Conservation (phyloP, 2,888 invertebrate genomes). For the Aphodius granarius region DNA sequence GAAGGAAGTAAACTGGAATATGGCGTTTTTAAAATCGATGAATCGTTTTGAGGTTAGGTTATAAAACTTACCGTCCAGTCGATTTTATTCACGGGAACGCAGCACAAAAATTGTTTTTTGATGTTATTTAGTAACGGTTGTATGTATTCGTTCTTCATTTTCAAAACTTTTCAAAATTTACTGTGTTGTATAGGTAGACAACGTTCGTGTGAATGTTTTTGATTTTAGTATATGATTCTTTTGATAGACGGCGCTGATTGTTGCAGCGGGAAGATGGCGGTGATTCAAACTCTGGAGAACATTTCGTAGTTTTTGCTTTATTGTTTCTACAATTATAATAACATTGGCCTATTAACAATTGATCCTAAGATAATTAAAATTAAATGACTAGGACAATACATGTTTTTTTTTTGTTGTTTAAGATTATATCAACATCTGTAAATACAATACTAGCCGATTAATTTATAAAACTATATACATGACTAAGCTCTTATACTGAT, state of each 20-base stretch:
- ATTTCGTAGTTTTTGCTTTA: constrained; percentile 43
- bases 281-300: constrained; percentile 26
- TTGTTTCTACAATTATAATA: constrained; percentile 42
- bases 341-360: constrained; percentile 42
- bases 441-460: constrained; percentile 30
- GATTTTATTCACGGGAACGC: constrained; percentile 37
- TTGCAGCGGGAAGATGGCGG: background rate
- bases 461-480: constrained; percentile 40
- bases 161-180: background rate
- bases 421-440: constrained; percentile 16
- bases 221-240: background rate
- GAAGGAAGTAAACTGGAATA: constrained; percentile 26
- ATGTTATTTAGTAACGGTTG: constrained; percentile 22
- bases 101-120: constrained; percentile 46
- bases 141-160: background rate
- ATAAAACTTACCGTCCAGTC: constrained; percentile 33
- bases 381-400: constrained; percentile 35
- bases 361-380: constrained; percentile 31
- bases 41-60: background rate
- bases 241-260: background rate
- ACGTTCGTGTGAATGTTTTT: background rate
- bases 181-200: background rate
- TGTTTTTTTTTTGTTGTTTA: constrained; percentile 2
- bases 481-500: constrained; percentile 33
- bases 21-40: background rate